A percentile compares a stretch with the other conserved stretches of the same genome.
Evolutionary conservation across 2,113 vertebrate genomes (phyloP).

Genomic region (Mohoua ochrocephala): DNA sequence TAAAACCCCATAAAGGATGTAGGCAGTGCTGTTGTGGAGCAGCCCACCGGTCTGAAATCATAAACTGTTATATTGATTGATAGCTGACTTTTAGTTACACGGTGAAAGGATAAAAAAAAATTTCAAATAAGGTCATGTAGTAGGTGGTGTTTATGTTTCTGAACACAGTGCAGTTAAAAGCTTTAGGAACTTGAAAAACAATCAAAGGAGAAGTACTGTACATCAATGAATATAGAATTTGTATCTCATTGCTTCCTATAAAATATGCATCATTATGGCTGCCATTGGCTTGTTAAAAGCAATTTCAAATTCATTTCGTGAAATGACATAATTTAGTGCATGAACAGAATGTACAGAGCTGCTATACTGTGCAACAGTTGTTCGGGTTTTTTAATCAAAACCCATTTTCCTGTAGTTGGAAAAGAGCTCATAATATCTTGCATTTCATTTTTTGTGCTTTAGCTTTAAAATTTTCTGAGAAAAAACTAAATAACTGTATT

Average conservation of each 20-base stretch:
- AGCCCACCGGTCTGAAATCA: not conserved
- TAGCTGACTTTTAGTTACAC: not conserved
- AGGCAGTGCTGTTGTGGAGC: not conserved
- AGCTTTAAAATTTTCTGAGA: not conserved
- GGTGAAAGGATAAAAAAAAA: not conserved
- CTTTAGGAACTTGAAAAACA: not conserved
- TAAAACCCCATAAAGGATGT: not conserved
- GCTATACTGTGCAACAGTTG: not conserved
- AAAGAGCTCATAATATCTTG: not conserved
- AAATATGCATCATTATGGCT: not conserved
- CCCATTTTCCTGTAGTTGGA: not conserved
- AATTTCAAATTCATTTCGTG: not conserved
- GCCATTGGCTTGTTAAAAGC: not conserved
- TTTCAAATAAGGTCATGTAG: not conserved
- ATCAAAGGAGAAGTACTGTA: not conserved
- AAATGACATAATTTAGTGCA: not conserved
- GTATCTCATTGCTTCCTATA: not conserved
- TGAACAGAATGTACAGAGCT: not conserved
- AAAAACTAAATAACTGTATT: not conserved
- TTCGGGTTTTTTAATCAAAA: not conserved
- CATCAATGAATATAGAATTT: not conserved
- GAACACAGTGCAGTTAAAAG: not conserved
- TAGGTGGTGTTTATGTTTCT: not conserved
- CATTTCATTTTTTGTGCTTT: not conserved
- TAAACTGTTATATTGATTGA: not conserved